Conservation (phyloP, 2,888 invertebrate genomes). For the Lasioglossum oenotherae region DNA sequence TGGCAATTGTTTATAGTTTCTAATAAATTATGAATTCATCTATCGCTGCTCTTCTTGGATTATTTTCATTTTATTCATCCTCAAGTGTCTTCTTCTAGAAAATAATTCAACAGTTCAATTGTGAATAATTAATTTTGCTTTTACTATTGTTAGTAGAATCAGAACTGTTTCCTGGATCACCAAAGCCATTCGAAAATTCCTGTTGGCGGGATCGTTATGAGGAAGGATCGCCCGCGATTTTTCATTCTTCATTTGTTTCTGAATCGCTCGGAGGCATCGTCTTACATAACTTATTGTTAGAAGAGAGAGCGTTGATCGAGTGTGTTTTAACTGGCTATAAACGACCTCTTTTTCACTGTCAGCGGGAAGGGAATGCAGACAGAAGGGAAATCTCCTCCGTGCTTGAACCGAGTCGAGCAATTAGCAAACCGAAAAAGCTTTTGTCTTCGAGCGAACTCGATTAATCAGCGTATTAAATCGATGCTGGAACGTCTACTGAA, state of each 20-base stretch:
- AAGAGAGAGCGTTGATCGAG: conserved; percentile 57
- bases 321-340: conserved; percentile 65
- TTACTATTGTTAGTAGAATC: neutral
- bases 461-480: conserved; percentile 54
- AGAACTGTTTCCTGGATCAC: neutral
- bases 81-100: neutral
- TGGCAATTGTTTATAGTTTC: no score
- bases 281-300: conserved; percentile 45
- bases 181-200: neutral
- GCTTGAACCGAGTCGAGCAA: conserved; percentile 29
- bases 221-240: conserved; percentile 46
- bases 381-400: conserved; percentile 37
- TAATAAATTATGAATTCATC: no score
- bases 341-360: conserved; percentile 64
- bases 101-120: neutral
- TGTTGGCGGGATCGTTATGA: conserved; percentile 27
- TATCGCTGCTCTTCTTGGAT: no score
- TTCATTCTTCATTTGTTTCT: conserved; percentile 43
- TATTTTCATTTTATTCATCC: no score
- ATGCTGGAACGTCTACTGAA: conserved; percentile 26
- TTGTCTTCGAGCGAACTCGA: conserved; percentile 37
- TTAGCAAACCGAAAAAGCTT: conserved; percentile 30
- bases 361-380: conserved; percentile 31
- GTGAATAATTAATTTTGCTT: neutral
- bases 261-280: conserved; percentile 39